Percentiles rank a stretch among this genome's conserved stretches.
phyloP scores from a whole-genome alignment of 2,113 vertebrate genomes.

The Fregata magnificens region DNA sequence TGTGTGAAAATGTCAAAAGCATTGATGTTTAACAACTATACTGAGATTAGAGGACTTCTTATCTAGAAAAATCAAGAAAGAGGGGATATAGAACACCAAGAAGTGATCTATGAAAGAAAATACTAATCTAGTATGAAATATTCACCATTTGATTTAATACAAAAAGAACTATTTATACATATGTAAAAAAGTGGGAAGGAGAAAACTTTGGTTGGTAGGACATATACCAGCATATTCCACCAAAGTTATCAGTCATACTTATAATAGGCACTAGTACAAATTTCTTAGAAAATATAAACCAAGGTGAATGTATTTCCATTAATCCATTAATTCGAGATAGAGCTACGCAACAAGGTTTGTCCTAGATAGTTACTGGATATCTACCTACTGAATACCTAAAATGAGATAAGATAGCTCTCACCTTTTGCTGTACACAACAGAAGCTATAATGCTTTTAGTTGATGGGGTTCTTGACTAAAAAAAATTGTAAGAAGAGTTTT shows the following conservation, averaged over 20 bases:
- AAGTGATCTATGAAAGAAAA: background rate
- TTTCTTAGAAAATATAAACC: background rate
- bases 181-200: background rate
- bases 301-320: background rate
- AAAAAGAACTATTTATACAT: background rate
- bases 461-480: background rate
- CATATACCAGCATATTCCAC: background rate
- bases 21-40: background rate
- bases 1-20: background rate
- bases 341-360: background rate
- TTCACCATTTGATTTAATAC: background rate
- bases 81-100: background rate
- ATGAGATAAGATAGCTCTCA: background rate
- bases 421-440: background rate
- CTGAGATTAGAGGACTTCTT: background rate
- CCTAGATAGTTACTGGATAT: background rate
- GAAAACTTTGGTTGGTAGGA: background rate
- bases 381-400: background rate
- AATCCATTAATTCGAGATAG: background rate
- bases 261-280: background rate
- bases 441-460: background rate
- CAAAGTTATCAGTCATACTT: background rate
- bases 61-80: background rate
- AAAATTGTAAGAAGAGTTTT: background rate
- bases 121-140: background rate